Base-by-base conservation (phyloP, 2,113 vertebrate species). In the Saccopteryx bilineata region DNA sequence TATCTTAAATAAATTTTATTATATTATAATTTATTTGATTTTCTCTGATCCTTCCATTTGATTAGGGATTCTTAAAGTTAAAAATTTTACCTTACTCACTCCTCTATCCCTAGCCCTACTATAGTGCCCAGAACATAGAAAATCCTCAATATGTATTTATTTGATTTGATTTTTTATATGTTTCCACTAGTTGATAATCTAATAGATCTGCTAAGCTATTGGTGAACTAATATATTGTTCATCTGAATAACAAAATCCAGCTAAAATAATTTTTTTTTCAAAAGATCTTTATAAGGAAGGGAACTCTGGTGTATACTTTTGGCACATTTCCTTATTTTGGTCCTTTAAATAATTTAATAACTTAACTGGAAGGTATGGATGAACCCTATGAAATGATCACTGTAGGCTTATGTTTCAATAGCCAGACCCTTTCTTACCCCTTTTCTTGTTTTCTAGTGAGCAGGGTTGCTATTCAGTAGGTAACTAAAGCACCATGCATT, bases 1-100 rank as follows among this genome's bases (percentile, higher is more conserved):
- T 31, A 81, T 56, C 63, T 96, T 90, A 23, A 82, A 63, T 76
- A 80, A 48, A 80, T 52, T 91, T 85, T 74, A 88, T 23, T 61
- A 11, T 71, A 68, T 48, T 63, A 72, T 14, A 87, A 50, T 60
- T 60, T 61, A 31, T 66, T 75, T 86, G 2, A n/a, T 79, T 81
- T 54, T 89, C 7, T 28, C 3, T 13, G 15, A 76, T 6, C 7
- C 23, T 26, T 78, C 5, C 10, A 54, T n/a, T 88, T 71, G 21
- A 24, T 39, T 90, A 48, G 23, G 48, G 75, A 93, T 18, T 82
- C 78, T 28, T 78, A 13, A 93, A 65, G 5, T 58, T 75, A 69
- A 23, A 13, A 50, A 54, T 78, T 74, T 91, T 85, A 17, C 54
- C 14, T 74, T 56, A 72, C 2, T 66, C 2, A n/a, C 80, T 79